These are phyloP conservation scores for Drosophila kepulauana DNA, from an alignment of 1,140 invertebrate species.

Conservation along the genomic window DNA sequence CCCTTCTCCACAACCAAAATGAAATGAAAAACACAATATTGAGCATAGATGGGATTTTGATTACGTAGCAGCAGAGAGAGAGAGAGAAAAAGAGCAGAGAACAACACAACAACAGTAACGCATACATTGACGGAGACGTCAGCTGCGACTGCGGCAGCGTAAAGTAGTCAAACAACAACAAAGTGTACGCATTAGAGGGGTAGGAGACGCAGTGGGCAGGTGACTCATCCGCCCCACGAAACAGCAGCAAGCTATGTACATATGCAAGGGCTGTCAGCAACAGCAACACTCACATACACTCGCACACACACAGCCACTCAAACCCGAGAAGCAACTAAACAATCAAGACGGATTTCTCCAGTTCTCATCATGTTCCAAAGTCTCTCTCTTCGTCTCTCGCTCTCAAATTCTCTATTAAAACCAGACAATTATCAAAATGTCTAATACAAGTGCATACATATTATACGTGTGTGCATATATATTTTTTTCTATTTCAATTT, in stretches of 20 bases:
- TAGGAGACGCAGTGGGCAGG: slow-evolving; percentile 59
- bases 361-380: slow-evolving; percentile 43
- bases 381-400: slow-evolving; percentile 23
- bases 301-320: slow-evolving; percentile 5
- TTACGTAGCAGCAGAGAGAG: slow-evolving; percentile 66
- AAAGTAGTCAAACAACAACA: slow-evolving; percentile 73
- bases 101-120: slow-evolving; percentile 17
- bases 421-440: slow-evolving; percentile 25
- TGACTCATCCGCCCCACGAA: slow-evolving; percentile 76
- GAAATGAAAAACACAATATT: slow-evolving; percentile 28
- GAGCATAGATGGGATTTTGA: slow-evolving; percentile 68
- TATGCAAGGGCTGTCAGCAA: slow-evolving; percentile 38
- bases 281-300: slow-evolving; percentile 21
- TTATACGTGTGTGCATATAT: slow-evolving; percentile 12
- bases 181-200: slow-evolving; percentile 44
- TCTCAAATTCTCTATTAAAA: slow-evolving; percentile 33
- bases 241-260: slow-evolving; percentile 40
- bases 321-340: slow-evolving; percentile 3
- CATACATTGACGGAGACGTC: slow-evolving; percentile 25
- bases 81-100: background rate
- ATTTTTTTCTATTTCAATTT: slow-evolving; percentile 40
- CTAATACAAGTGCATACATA: slow-evolving; percentile 1
- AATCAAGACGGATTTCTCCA: slow-evolving; percentile 49
- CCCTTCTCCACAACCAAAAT: slow-evolving; percentile 3
- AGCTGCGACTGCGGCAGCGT: slow-evolving; percentile 33